Base-by-base conservation (phyloP, 2,888 invertebrate species). In the Acleris cristana region DNA sequence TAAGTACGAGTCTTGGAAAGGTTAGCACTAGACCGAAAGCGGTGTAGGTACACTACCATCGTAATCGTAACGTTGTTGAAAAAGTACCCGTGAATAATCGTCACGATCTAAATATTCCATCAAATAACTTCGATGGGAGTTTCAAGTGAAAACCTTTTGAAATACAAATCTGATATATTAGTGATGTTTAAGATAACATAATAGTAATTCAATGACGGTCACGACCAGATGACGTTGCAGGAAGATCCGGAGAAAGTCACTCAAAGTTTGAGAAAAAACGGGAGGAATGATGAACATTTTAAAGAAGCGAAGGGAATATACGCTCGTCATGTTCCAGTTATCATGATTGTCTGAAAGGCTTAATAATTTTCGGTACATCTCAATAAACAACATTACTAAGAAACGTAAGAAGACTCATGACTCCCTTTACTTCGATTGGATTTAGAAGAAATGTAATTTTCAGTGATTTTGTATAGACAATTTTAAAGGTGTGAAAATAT, bases 151-250 rank as follows among this genome's bases (percentile, higher is more conserved):
- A 59, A 51, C 4, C 23, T 51, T 59, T 59, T 59, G 51, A 59
- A 30, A 30, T 19, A 30, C 59, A 59, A 59, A 59, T 51, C 58
- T 49, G 58, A 59, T 59, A 59, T 59, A 59, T 59, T 59, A 59
- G 59, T 59, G 51, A 59, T 59, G 59, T 59, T 59, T 51, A 59
- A 59, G 59, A 59, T 51, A 59, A 59, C 51, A 51, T 51, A 59
- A 59, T 59, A 34, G 59, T 34, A 21, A 59, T 51, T 51, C 51
- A 59, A 59, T 59, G 59, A 51, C 59, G 51, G 51, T 59, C 59
- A 59, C 59, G 59, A 59, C 34, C 18, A 19, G 49, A 51, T 59
- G 59, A 59, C 59, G 59, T 34, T 60, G 59, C 59, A 34, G 59
- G 34, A 60, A 51, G 49, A 16, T 10, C 48, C 51, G 49, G 59